Percentiles rank a stretch among this genome's conserved stretches.
These are phyloP conservation scores for Psococerastis gibbosa DNA, from an alignment of 2,888 invertebrate genomes.

Conservation along the genomic window DNA sequence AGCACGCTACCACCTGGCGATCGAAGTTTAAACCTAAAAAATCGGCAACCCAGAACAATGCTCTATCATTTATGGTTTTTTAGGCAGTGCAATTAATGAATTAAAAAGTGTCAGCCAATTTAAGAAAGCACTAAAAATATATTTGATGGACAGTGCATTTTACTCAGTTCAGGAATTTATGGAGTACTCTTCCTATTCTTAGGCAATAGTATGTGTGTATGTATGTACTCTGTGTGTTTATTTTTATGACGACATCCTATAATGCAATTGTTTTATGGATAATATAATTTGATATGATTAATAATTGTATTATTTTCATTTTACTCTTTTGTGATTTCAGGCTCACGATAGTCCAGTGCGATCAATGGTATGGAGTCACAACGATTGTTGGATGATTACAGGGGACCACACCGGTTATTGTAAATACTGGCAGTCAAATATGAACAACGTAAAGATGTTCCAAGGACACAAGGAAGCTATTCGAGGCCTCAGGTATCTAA, in stretches of 20 bases:
- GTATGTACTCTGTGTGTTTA: background rate
- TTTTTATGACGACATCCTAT: no score
- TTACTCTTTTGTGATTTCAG: constrained; percentile 30
- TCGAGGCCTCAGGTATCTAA: constrained; percentile 85
- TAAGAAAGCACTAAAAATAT: no score
- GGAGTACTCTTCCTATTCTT: background rate
- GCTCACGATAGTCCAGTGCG: constrained; percentile 99
- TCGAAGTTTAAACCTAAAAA: no score
- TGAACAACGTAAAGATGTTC: constrained; percentile 99
- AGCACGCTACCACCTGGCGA: no score
- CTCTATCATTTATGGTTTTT: no score
- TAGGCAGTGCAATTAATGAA: no score
- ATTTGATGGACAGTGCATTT: no score
- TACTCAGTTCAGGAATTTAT: no score
- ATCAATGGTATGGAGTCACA: constrained; percentile 99
- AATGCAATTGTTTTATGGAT: no score
- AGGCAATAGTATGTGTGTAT: no score
- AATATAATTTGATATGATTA: background rate
- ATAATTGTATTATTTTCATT: background rate
- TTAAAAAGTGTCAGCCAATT: no score
- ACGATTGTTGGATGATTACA: constrained; percentile 99
- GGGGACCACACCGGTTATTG: constrained; percentile 97
- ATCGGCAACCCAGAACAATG: no score
- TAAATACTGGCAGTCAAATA: constrained; percentile 99
- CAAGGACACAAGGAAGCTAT: constrained; percentile 99